Percentiles rank a stretch among this genome's conserved stretches.
phyloP scores from a whole-genome alignment of 2,888 invertebrate species.

The Ormyrus labotus region DNA sequence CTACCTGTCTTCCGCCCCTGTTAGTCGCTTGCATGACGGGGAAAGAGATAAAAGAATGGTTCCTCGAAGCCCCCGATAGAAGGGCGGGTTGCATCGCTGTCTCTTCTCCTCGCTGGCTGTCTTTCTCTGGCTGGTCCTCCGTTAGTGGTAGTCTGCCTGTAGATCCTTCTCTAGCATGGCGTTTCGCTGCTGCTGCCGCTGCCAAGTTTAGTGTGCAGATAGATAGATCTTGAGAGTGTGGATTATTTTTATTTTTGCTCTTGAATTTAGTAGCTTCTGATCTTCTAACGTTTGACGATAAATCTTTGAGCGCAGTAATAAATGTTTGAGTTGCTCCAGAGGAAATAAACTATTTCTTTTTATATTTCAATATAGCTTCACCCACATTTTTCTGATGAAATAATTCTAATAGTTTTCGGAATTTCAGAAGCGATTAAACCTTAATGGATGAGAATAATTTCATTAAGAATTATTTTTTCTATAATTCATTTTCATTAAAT shows the following conservation, averaged over 20 bases:
- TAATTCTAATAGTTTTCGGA: no score
- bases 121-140: slow-evolving; percentile 14
- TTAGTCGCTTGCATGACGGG: slow-evolving; percentile 66
- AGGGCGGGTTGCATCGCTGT: background rate
- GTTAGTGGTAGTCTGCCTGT: background rate
- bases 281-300: no score
- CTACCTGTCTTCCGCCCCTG: slow-evolving; percentile 37
- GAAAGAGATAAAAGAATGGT: slow-evolving; percentile 4
- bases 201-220: background rate
- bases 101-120: background rate
- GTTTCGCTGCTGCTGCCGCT: slow-evolving; percentile 9
- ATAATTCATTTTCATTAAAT: no score
- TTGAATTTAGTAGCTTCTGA: background rate
- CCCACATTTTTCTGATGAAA: no score
- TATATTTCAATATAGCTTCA: no score
- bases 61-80: background rate
- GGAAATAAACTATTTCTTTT: no score
- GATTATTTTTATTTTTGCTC: slow-evolving; percentile 2
- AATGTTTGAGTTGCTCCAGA: no score
- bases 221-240: background rate
- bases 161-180: slow-evolving; percentile 25
- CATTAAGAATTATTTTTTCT: no score
- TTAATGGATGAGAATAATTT: no score
- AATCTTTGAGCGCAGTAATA: no score
- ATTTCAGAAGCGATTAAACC: no score